A percentile compares a stretch with the other conserved stretches of the same genome.
Conservation (phyloP, 2,113 vertebrate genomes). For the Tachuris rubrigastra region DNA sequence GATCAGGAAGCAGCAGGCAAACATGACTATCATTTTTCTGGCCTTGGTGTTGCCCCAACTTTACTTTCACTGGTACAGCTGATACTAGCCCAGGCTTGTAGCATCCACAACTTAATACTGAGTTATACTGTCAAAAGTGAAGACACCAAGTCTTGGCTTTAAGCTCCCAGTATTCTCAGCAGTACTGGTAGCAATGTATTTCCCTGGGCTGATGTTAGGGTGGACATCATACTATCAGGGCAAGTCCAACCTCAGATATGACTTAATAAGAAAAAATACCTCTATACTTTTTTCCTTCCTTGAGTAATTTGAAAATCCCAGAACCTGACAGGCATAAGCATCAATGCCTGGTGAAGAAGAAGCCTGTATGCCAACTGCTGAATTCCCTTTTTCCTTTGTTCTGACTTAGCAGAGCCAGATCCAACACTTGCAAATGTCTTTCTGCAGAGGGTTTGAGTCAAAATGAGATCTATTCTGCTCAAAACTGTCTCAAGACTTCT, state of each 20-base stretch:
- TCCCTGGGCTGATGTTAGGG: background rate
- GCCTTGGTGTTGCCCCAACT: background rate
- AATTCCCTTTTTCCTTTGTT: background rate
- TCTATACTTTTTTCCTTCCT: background rate
- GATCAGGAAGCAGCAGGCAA: background rate
- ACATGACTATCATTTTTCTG: background rate
- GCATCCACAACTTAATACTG: background rate
- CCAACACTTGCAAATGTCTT: background rate
- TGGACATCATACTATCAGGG: background rate
- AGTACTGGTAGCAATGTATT: background rate
- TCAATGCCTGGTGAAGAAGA: background rate
- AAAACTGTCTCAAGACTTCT: background rate
- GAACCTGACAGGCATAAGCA: background rate
- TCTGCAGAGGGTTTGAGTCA: background rate
- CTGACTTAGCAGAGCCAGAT: background rate
- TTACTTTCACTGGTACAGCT: background rate
- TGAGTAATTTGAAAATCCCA: background rate
- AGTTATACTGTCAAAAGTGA: background rate
- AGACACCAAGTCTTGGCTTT: background rate
- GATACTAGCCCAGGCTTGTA: background rate
- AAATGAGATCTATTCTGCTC: background rate
- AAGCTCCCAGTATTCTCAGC: background rate
- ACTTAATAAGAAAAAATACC: background rate
- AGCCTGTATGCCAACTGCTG: background rate
- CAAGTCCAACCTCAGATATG: background rate